Base-by-base conservation (phyloP, 92 coral and sea anemone species). In the Palythoa grandiflora region DNA sequence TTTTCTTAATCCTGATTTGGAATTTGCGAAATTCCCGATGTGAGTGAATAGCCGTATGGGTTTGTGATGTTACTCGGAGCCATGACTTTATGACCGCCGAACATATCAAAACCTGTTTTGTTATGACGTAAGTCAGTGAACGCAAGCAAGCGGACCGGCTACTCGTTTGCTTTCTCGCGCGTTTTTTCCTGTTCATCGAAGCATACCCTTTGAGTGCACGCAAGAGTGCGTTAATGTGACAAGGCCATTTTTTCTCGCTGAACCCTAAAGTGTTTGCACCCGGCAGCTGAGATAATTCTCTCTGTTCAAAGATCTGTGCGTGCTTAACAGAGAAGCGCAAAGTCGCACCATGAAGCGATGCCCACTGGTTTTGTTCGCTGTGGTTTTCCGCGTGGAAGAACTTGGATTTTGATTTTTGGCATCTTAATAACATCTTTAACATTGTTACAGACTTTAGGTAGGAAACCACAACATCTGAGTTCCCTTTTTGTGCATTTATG, bases 91-190 rank as follows among this genome's bases (percentile, higher is more conserved):
- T 81, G 86, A 66, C 48, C 86, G 75, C 76, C 59, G 16, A 52
- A 38, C 75, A 68, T 81, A 81, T 66, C 86, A 81, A 81, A 71
- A 81, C 86, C 86, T 81, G 86, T 53, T 81, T 81, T n/a, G 21
- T 66, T 81, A 81, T 81, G 86, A 81, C 86, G 86, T 81, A 81
- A 81, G 86, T 81, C 75, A 68, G 86, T 81, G 60, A 51, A 37
- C 35, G 14, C 66, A 28, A 44, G 86, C 54, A 81, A 50, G 86
- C 21, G 11, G 16, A 48, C 20, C 53, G 76, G 75, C 39, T 20
- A 66, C 86, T 66, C 53, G 75, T 60, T 13, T 20, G 59, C 19
- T 81, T 44, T 3, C 75, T 48, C 44, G 39, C 7, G 44, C 59
- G 63, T 51, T 65, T 39, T 21, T 81, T n/a, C n/a, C 71, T 66